Conservation (phyloP, 2,797 vertebrate species). For the Onychomys torridus region DNA sequence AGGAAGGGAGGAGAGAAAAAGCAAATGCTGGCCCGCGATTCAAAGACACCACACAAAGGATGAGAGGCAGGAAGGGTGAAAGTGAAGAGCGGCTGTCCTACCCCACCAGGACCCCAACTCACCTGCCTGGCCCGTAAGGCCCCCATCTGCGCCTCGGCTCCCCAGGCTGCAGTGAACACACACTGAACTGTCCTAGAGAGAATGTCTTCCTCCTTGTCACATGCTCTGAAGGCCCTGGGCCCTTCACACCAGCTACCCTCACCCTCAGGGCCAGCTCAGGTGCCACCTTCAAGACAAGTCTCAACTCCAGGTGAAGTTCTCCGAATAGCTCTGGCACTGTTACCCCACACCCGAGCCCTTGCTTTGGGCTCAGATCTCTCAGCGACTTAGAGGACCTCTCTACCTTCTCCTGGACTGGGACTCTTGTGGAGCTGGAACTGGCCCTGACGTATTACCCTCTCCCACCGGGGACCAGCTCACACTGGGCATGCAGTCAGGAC, state of each 20-base stretch:
- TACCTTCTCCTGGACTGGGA: neutral
- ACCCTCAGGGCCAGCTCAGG: neutral
- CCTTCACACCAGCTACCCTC: neutral
- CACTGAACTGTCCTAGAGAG: neutral
- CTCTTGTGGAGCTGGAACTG: neutral
- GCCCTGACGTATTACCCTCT: neutral
- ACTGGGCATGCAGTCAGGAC: neutral
- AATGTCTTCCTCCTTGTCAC: neutral
- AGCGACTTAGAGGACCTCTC: neutral
- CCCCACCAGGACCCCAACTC: neutral
- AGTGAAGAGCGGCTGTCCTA: neutral
- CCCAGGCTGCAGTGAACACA: neutral
- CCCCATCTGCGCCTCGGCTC: neutral
- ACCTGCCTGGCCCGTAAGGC: neutral
- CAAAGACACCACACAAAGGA: neutral
- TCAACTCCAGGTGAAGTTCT: neutral
- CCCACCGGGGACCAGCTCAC: neutral
- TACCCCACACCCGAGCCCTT: neutral
- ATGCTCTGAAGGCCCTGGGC: neutral
- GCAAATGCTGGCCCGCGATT: neutral
- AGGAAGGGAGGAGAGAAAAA: constrained; percentile 8
- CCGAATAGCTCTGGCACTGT: neutral
- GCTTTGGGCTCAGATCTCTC: neutral
- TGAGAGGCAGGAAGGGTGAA: neutral
- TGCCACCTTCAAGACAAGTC: neutral